These are phyloP conservation scores for Cerceris ruficornis DNA, from an alignment of 2,888 invertebrate genomes.

Conservation along the genomic window DNA sequence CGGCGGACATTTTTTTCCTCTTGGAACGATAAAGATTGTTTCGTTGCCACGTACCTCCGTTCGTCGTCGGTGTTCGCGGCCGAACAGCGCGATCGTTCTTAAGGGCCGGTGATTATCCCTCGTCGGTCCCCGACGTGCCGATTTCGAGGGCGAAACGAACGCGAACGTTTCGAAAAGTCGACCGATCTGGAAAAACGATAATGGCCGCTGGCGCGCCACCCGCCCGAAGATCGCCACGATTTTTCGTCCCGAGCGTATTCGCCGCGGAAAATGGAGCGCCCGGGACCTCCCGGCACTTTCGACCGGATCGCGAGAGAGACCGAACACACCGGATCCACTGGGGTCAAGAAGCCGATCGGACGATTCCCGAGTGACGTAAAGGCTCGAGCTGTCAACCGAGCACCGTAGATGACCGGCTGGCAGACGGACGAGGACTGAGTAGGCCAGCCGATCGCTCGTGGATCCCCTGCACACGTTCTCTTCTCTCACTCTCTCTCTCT, in stretches of 20 bases:
- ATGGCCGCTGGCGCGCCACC: neutral
- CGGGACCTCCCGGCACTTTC: neutral
- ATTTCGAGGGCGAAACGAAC: neutral
- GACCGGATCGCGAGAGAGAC: neutral
- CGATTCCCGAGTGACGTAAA: conserved; percentile 32
- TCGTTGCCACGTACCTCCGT: no score
- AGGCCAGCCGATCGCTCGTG: conserved; percentile 76
- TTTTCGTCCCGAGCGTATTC: neutral
- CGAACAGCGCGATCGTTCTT: no score
- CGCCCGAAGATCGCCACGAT: neutral
- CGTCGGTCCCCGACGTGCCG: no score
- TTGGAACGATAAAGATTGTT: no score
- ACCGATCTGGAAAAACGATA: neutral
- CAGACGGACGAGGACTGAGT: conserved; percentile 79
- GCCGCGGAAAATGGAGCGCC: neutral
- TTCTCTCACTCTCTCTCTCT: conserved; percentile 58
- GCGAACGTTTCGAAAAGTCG: neutral
- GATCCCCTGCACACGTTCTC: conserved; percentile 71
- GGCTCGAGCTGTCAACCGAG: conserved; percentile 62
- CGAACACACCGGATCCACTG: neutral
- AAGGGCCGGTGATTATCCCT: no score
- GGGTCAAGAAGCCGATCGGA: neutral
- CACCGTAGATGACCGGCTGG: conserved; percentile 75
- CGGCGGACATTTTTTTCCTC: no score
- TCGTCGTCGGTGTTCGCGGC: no score